These are phyloP conservation scores for Aurelia coerulea DNA, from an alignment of 30 jellyfish, hydroid and myxozoan genomes.

Conservation along the genomic window DNA sequence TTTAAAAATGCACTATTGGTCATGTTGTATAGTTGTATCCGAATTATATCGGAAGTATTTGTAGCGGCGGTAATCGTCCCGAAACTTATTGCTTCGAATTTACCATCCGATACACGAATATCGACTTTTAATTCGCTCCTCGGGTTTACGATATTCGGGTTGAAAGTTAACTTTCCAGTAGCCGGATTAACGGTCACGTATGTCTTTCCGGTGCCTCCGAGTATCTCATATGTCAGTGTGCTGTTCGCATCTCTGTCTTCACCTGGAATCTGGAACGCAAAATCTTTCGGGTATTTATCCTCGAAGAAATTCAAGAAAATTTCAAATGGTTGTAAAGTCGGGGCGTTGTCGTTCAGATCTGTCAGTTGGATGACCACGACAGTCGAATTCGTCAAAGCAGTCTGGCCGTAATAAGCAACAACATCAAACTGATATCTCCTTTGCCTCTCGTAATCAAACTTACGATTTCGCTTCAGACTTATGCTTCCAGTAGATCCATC, in stretches of 20 bases:
- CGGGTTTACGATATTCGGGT: constrained; percentile 74
- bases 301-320: constrained; percentile 76
- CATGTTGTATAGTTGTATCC: constrained; percentile 71
- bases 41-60: constrained; percentile 76
- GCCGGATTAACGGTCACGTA: constrained; percentile 70
- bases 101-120: constrained; percentile 87
- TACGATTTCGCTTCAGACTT: constrained; percentile 33
- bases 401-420: constrained; percentile 79
- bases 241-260: constrained; percentile 81
- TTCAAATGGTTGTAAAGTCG: constrained; percentile 84
- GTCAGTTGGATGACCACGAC: constrained; percentile 58
- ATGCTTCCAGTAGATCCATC: constrained; percentile 72
- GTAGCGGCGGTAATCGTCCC: constrained; percentile 83
- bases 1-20: constrained; percentile 71
- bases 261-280: constrained; percentile 88
- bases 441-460: constrained; percentile 85
- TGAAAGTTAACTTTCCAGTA: constrained; percentile 84
- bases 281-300: constrained; percentile 72
- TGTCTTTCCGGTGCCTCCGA: constrained; percentile 75
- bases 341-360: constrained; percentile 94
- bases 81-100: constrained; percentile 38
- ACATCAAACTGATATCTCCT: constrained; percentile 72
- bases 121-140: constrained; percentile 76
- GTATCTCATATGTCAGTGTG: constrained; percentile 59
- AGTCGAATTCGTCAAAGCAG: constrained; percentile 62